phyloP scores from a whole-genome alignment of 1,140 invertebrate genomes.

The Hylyphantes graminicola region DNA sequence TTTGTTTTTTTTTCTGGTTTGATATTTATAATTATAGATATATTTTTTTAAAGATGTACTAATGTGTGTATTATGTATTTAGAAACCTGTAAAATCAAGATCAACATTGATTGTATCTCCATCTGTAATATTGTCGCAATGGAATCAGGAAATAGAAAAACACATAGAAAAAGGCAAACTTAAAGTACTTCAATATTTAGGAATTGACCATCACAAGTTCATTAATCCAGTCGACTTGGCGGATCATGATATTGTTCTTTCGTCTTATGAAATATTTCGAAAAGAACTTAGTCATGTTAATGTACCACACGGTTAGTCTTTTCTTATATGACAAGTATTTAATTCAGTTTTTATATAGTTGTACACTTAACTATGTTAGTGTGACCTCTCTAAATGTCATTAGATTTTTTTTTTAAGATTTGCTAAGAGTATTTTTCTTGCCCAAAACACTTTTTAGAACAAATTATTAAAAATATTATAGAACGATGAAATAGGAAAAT shows the following conservation, averaged over 20 bases:
- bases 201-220: slow-evolving; percentile 69
- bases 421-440: no score
- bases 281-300: slow-evolving; percentile 75
- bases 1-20: not conserved
- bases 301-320: slow-evolving; percentile 68
- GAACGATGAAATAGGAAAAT: no score
- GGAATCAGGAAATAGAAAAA: slow-evolving; percentile 75
- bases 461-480: no score
- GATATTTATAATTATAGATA: not conserved
- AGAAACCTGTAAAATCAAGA: slow-evolving; percentile 71
- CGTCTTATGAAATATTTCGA: slow-evolving; percentile 77
- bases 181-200: slow-evolving; percentile 73
- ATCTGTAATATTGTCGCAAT: slow-evolving; percentile 76
- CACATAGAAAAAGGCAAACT: slow-evolving; percentile 73
- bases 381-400: no score
- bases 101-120: slow-evolving; percentile 83
- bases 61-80: slow-evolving; percentile 57
- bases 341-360: not conserved
- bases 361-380: not conserved
- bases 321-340: not conserved
- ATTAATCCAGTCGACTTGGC: slow-evolving; percentile 76
- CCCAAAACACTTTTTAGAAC: no score
- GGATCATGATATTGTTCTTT: slow-evolving; percentile 80
- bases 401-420: no score
- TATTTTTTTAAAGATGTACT: not conserved